A percentile compares a stretch with the other conserved stretches of the same genome.
These are phyloP conservation scores for Pimpla rufipes DNA, from an alignment of 2,888 invertebrate species.

Conservation along the genomic window DNA sequence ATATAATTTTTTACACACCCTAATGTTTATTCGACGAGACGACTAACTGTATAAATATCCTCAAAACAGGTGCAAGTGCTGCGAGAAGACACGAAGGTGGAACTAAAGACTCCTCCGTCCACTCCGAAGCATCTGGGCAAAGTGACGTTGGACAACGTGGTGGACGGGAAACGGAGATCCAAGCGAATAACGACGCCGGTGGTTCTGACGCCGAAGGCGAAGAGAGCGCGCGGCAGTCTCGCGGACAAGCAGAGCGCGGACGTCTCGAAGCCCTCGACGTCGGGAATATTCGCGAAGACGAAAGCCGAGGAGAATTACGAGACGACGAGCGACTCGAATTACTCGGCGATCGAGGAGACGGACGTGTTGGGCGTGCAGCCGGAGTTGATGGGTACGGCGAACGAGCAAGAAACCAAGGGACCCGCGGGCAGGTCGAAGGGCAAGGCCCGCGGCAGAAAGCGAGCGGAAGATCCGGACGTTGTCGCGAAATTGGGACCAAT, in stretches of 20 bases:
- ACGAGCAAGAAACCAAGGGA: slow-evolving; percentile 75
- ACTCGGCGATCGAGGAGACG: slow-evolving; percentile 71
- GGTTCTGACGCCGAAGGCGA: slow-evolving; percentile 72
- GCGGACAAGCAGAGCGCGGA: slow-evolving; percentile 29
- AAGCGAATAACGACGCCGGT: slow-evolving; percentile 74
- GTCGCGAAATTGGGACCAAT: slow-evolving; percentile 87
- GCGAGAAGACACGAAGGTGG: slow-evolving; percentile 73
- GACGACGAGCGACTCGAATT: slow-evolving; percentile 75
- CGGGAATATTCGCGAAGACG: slow-evolving; percentile 70
- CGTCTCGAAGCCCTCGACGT: slow-evolving; percentile 75
- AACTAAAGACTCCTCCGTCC: slow-evolving; percentile 73
- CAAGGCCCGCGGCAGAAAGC: slow-evolving; percentile 86
- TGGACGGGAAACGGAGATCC: slow-evolving; percentile 79
- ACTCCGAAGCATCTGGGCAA: slow-evolving; percentile 78
- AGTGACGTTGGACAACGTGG: slow-evolving; percentile 80
- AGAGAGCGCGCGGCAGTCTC: slow-evolving; percentile 52
- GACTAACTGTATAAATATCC: neutral
- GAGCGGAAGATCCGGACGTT: slow-evolving; percentile 86
- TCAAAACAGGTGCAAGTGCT: slow-evolving; percentile 72
- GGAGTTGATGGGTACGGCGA: slow-evolving; percentile 77
- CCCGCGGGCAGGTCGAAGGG: slow-evolving; percentile 85
- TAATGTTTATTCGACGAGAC: too few relatives aligned
- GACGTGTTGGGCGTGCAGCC: slow-evolving; percentile 76
- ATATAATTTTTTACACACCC: too few relatives aligned
- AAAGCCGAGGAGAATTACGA: slow-evolving; percentile 69